These are phyloP conservation scores for Trichogramma evanescens DNA, from an alignment of 2,888 invertebrate species.

Conservation along the genomic window DNA sequence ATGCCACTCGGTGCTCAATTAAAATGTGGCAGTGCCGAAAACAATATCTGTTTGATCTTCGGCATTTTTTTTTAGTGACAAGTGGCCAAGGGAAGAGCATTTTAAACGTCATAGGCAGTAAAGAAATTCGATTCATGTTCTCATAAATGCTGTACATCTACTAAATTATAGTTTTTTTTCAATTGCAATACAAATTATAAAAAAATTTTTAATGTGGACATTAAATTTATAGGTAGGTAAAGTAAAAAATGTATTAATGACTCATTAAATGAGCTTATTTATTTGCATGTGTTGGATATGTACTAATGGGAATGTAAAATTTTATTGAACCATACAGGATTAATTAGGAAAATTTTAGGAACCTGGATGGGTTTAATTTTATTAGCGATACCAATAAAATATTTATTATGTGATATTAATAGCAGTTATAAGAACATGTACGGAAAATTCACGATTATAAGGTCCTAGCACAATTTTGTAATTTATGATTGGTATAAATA, in stretches of 20 bases:
- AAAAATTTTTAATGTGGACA: neutral
- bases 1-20: constrained; percentile 13
- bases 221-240: neutral
- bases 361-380: neutral
- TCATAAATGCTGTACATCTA: constrained; percentile 4
- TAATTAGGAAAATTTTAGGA: no score
- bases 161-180: no score
- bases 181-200: constrained; percentile 1
- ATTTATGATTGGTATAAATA: constrained; percentile 6
- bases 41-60: constrained; percentile 6
- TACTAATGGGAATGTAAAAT: no score
- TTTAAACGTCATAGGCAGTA: neutral
- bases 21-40: constrained; percentile 9
- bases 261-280: no score
- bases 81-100: constrained; percentile 15
- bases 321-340: no score
- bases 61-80: constrained; percentile 9
- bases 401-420: neutral
- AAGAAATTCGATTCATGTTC: constrained; percentile 15
- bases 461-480: constrained; percentile 7
- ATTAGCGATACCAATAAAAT: neutral
- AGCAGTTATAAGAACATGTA: constrained; percentile 12
- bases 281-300: no score
- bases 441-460: neutral
- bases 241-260: no score